Percentiles rank a stretch among this genome's conserved stretches.
These are phyloP conservation scores for Calliopum simillimum DNA, from an alignment of 2,888 invertebrate species.

Conservation along the genomic window DNA sequence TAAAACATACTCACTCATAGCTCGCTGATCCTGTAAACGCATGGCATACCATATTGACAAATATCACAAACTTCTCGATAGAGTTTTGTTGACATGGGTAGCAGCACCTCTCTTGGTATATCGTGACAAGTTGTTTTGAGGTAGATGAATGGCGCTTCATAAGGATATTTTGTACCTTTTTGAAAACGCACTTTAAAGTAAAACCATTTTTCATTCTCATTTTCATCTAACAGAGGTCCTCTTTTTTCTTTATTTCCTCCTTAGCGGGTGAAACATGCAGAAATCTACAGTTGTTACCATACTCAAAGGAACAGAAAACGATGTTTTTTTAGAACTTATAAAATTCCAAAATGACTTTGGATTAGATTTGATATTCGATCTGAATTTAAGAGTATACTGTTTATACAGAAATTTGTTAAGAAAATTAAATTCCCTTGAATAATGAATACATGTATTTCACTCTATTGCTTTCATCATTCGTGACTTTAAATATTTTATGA, in stretches of 20 bases:
- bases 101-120: constrained; percentile 74
- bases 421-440: no score
- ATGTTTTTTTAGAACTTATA: no score
- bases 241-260: constrained; percentile 56
- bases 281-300: constrained; percentile 80
- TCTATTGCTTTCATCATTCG: no score
- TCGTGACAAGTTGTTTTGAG: constrained; percentile 74
- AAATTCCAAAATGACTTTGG: no score
- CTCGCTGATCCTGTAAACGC: constrained; percentile 79
- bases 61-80: constrained; percentile 76
- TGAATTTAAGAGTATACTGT: no score
- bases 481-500: no score
- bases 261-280: constrained; percentile 70
- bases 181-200: constrained; percentile 82
- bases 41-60: constrained; percentile 77
- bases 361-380: no score
- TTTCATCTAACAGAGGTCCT: constrained; percentile 50
- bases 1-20: no score
- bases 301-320: no score
- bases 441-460: no score
- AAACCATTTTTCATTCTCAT: constrained; percentile 69
- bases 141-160: constrained; percentile 79
- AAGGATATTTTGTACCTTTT: constrained; percentile 77
- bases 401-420: no score
- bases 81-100: constrained; percentile 76